A percentile compares a stretch with the other conserved stretches of the same genome.
Evolutionary conservation across 1,140 invertebrate genomes (phyloP).

Genomic region (Papilio glaucus): DNA sequence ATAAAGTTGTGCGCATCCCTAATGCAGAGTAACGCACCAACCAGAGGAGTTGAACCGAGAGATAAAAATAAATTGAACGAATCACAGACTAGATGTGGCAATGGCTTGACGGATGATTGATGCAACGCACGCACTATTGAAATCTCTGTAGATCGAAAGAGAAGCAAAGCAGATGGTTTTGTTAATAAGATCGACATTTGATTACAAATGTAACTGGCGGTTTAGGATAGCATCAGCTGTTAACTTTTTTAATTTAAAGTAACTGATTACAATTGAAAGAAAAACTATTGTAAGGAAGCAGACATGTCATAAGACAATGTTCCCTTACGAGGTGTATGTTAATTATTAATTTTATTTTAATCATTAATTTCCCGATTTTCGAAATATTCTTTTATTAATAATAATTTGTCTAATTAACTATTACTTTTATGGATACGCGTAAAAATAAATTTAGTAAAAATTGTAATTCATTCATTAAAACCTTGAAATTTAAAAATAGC

Average conservation of each 20-base stretch:
- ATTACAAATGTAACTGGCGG: not conserved
- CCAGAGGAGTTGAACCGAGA: slow-evolving; percentile 25
- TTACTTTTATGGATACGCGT: no score
- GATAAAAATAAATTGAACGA: slow-evolving; percentile 26
- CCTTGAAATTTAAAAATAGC: not conserved
- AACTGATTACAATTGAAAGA: no score
- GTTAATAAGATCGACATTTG: not conserved
- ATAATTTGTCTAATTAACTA: no score
- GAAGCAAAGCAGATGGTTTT: slow-evolving; percentile 14
- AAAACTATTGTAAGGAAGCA: no score
- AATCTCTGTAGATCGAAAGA: not conserved
- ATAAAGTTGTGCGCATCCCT: not conserved
- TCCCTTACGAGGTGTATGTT: no score
- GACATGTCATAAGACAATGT: no score
- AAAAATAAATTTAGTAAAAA: not conserved
- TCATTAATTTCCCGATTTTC: no score
- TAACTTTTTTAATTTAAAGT: no score
- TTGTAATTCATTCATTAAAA: not conserved
- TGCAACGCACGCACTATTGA: slow-evolving; percentile 23
- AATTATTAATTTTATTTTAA: no score
- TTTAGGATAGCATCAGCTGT: no score
- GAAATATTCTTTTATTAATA: no score
- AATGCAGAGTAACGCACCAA: slow-evolving; percentile 10
- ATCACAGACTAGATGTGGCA: slow-evolving; percentile 28
- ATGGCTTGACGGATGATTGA: slow-evolving; percentile 24